Evolutionary conservation across 1,140 invertebrate genomes (phyloP), one percentile per base, ranked within the genome.

Genomic region (Planococcus citri): DNA sequence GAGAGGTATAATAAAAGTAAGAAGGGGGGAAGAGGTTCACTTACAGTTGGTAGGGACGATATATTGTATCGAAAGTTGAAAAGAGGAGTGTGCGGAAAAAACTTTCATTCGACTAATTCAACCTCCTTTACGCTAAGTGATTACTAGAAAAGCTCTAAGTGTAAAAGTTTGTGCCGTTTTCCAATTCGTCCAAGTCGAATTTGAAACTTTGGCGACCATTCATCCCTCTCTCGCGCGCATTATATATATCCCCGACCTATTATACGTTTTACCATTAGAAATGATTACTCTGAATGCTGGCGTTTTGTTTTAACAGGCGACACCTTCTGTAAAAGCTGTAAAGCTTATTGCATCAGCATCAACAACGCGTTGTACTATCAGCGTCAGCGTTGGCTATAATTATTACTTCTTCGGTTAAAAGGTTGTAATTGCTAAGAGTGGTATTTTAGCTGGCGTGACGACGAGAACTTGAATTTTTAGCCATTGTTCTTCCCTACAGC

Each of bases 81-180:
- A 64, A 25, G 21, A 58, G 21, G 60, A 21, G 60, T 4, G 60
- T 4, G 22, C 22, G 60, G 10, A 27, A 25, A 64, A 64, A 64
- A 64, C 60, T 64, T 64, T 64, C 60, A 64, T 64, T 64, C 60
- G 60, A 64, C 60, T 64, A 64, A 64, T 64, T 64, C 60, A 64
- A 64, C 60, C 60, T 64, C 25, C 60, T 64, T 64, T 64, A 64
- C 60, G 20, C 60, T 64, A 64, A 64, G 60, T 64, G 60, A 64
- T 64, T 27, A 64, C 60, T 27, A 64, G 60, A 25, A 64, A 64
- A 64, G 60, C 60, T 64, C 4, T 25, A 64, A 64, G 60, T 64
- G 60, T 64, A 64, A 64, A 64, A 64, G 60, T 64, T 64, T 64
- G 12, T 20, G 10, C 60, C 60, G 20, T 64, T 64, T 64, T 27